phyloP scores from a whole-genome alignment of 2,888 invertebrate species.

The Cheilosia pagana region DNA sequence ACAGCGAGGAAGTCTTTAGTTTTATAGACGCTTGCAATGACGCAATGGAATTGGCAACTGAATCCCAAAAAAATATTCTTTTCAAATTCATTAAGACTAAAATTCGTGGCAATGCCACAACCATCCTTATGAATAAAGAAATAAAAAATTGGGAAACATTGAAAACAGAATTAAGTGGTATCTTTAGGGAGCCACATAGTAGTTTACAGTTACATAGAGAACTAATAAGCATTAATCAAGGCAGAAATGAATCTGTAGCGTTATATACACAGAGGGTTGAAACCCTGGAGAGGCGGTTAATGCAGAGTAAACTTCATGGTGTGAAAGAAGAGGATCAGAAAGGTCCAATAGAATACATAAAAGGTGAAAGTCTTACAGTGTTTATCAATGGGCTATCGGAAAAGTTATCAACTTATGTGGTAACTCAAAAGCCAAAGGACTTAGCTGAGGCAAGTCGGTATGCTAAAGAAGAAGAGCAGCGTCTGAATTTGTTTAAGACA shows the following conservation, averaged over 20 bases:
- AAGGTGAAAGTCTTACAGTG: constrained; percentile 1
- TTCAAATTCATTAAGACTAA: constrained; percentile 17
- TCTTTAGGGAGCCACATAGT: too few relatives aligned
- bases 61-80: background rate
- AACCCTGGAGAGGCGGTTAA: background rate
- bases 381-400: constrained; percentile 9
- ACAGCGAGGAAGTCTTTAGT: constrained; percentile 17
- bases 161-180: background rate
- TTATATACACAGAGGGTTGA: constrained; percentile 8
- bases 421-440: constrained; percentile 5
- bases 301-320: constrained; percentile 1
- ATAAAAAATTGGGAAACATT: constrained; percentile 12
- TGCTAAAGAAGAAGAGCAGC: constrained; percentile 14
- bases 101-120: constrained; percentile 25
- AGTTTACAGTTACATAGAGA: too few relatives aligned
- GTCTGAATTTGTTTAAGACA: background rate
- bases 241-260: constrained; percentile 2
- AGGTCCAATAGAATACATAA: constrained; percentile 6
- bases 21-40: constrained; percentile 22
- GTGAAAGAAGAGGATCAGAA: constrained; percentile 6
- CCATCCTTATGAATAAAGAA: constrained; percentile 10
- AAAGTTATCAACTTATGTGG: constrained; percentile 2
- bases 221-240: background rate
- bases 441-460: constrained; percentile 13
- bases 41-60: constrained; percentile 19